Evolutionary conservation across 2,888 invertebrate genomes (phyloP).

Genomic region (Heteromyza rotundicornis): DNA sequence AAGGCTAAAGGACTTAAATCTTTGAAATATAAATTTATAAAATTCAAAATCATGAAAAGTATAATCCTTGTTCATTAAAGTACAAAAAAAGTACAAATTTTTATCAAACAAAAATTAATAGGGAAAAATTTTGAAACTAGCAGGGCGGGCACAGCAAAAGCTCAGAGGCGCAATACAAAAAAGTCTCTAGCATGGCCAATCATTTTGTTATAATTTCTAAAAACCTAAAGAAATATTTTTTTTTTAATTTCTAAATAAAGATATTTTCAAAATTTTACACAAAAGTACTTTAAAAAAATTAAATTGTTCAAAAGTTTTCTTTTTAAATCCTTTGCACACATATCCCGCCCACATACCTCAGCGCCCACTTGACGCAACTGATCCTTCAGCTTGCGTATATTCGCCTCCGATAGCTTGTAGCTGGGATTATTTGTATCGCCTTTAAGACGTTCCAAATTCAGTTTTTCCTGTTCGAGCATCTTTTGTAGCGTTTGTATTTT

Average conservation of each 20-base stretch:
- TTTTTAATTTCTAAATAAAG: not conserved
- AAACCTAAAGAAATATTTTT: constrained; percentile 5
- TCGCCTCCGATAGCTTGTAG: constrained; percentile 60
- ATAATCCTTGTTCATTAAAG: too few species aligned
- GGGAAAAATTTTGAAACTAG: too few species aligned
- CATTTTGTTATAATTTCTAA: too few species aligned
- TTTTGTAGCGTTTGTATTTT: constrained; percentile 83
- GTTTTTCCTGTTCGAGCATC: constrained; percentile 88
- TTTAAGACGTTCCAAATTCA: constrained; percentile 79
- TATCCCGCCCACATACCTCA: constrained; percentile 57
- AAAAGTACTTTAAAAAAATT: not conserved
- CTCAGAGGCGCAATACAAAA: too few species aligned
- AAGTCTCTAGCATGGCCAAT: too few species aligned
- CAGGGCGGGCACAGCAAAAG: too few species aligned
- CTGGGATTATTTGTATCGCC: constrained; percentile 60
- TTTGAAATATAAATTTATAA: too few species aligned
- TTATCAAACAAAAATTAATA: too few species aligned
- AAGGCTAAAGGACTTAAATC: too few species aligned
- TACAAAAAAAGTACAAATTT: too few species aligned
- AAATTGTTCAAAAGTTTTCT: not conserved
- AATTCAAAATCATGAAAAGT: too few species aligned
- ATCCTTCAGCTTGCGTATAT: constrained; percentile 60
- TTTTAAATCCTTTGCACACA: too few species aligned
- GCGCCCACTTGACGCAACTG: constrained; percentile 62
- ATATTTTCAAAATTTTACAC: not conserved